phyloP scores from a whole-genome alignment of 2,113 vertebrate species.

The Spilogale gracilis region DNA sequence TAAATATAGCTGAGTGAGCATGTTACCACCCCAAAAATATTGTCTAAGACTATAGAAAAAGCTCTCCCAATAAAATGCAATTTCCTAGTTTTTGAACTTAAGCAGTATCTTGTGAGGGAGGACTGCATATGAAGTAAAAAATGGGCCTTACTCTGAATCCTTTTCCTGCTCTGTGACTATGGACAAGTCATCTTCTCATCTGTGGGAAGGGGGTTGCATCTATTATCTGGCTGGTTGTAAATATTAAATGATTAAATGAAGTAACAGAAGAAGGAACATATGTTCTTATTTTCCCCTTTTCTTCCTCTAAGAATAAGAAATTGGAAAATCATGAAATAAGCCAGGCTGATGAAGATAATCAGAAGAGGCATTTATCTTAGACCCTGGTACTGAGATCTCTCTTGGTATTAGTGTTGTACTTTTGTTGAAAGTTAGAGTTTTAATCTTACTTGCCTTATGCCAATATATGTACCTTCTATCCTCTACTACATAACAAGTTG shows the following conservation, averaged over 20 bases:
- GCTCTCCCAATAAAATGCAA: not conserved
- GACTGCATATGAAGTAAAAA: not conserved
- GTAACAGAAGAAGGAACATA: conserved; percentile 61
- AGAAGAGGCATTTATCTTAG: conserved; percentile 13
- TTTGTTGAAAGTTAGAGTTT: not conserved
- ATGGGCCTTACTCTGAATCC: not conserved
- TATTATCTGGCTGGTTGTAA: not conserved
- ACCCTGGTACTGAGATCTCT: not conserved
- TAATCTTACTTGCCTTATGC: not conserved
- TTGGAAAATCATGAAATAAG: conserved; percentile 18
- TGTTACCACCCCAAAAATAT: not conserved
- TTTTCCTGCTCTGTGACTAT: not conserved
- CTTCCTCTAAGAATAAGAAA: conserved; percentile 67
- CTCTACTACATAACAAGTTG: not conserved
- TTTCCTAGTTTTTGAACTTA: not conserved
- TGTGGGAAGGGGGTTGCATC: not conserved
- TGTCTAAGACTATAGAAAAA: not conserved
- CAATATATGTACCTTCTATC: not conserved
- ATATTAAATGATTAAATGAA: conserved; percentile 62
- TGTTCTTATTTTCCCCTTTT: conserved; percentile 33
- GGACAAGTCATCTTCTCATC: not conserved
- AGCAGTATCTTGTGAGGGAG: not conserved
- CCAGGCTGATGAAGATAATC: not conserved
- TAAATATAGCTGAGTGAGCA: not conserved
- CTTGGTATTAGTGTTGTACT: not conserved